Percentiles rank a stretch among this genome's conserved stretches.
Conservation (phyloP, 2,113 vertebrate species). For the Leucosticte australis region DNA sequence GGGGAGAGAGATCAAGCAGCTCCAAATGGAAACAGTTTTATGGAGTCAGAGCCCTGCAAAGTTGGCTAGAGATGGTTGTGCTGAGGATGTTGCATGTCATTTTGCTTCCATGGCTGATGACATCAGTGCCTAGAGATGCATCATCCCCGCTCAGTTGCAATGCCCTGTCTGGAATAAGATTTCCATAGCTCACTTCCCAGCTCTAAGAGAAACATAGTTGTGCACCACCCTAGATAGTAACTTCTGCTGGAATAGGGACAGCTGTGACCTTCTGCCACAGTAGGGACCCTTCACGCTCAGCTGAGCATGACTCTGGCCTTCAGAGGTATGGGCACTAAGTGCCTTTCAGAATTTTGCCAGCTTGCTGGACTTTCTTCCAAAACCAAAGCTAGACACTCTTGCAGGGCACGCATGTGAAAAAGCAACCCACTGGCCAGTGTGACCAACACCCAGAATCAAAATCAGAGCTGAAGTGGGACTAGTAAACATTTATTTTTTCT, state of each 20-base stretch:
- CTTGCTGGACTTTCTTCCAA: not conserved
- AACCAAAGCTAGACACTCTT: not conserved
- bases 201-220: not conserved
- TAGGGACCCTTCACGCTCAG: not conserved
- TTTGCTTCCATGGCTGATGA: not conserved
- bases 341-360: not conserved
- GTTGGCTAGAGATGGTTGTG: not conserved
- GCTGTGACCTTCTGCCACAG: not conserved
- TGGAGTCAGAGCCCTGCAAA: not conserved
- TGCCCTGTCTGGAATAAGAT: not conserved
- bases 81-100: not conserved
- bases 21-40: not conserved
- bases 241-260: not conserved
- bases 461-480: not conserved
- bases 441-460: not conserved
- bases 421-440: not conserved
- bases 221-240: not conserved
- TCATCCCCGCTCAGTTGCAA: not conserved
- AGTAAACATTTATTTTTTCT: not conserved
- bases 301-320: not conserved
- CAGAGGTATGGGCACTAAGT: not conserved
- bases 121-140: not conserved
- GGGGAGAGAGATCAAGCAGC: fast-evolving
- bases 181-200: not conserved
- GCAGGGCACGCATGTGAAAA: not conserved